phyloP scores from a whole-genome alignment of 2,888 invertebrate genomes.

The Amiota mariae region DNA sequence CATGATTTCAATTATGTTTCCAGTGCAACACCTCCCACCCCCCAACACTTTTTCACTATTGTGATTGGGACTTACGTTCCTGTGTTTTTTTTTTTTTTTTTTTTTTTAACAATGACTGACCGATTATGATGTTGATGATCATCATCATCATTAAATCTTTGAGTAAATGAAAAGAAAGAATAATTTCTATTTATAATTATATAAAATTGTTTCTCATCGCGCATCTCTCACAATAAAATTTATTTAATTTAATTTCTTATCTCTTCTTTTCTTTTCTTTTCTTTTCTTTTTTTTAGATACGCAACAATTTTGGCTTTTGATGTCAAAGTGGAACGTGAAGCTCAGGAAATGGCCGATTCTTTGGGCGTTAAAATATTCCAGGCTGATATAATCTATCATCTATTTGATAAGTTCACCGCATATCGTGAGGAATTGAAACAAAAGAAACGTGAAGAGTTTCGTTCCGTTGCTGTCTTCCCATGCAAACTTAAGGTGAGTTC shows the following conservation, averaged over 20 bases:
- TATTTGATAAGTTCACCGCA: conserved; percentile 97
- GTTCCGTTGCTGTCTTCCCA: conserved; percentile 98
- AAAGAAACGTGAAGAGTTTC: conserved; percentile 94
- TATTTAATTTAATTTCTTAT: conserved; percentile 20
- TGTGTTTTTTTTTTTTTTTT: too few relatives aligned
- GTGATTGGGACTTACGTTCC: too few relatives aligned
- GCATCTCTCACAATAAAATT: conserved; percentile 29
- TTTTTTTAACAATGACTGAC: too few relatives aligned
- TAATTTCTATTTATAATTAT: conserved; percentile 54
- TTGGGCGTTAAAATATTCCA: conserved; percentile 96
- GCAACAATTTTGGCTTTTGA: conserved; percentile 99
- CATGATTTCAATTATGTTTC: conserved; percentile 18
- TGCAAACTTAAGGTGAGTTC: conserved; percentile 88
- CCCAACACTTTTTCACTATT: too few relatives aligned
- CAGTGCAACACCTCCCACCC: too few relatives aligned
- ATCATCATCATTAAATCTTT: too few relatives aligned
- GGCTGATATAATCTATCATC: conserved; percentile 99
- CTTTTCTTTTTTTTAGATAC: conserved; percentile 78
- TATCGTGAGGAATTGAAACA: conserved; percentile 92
- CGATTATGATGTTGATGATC: too few relatives aligned
- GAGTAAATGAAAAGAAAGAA: too few relatives aligned
- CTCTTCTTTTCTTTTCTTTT: conserved; percentile 27
- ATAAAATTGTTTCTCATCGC: conserved; percentile 49
- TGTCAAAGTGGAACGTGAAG: conserved; percentile 97
- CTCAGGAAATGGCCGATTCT: conserved; percentile 96